Evolutionary conservation across 2,888 invertebrate genomes (phyloP).

Genomic region (Synanthedon tipuliformis): DNA sequence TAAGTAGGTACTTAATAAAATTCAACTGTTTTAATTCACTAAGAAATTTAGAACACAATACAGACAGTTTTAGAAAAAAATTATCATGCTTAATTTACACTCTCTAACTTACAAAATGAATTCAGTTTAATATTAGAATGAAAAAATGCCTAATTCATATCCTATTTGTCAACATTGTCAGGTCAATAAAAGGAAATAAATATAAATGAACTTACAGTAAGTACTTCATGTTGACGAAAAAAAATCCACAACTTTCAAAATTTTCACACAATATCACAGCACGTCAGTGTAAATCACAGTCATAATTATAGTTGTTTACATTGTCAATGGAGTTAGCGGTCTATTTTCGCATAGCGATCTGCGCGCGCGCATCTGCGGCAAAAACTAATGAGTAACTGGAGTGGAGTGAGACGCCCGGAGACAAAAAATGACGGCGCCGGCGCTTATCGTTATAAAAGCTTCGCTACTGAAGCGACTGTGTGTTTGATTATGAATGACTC

Average conservation of each 20-base stretch:
- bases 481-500: too few relatives aligned
- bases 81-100: too few relatives aligned
- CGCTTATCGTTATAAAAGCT: slow-evolving; percentile 5
- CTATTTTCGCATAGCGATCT: slow-evolving; percentile 1
- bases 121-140: too few relatives aligned
- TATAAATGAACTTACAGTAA: slow-evolving; percentile 18
- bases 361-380: slow-evolving; percentile 3
- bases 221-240: slow-evolving; percentile 17
- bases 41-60: too few relatives aligned
- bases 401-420: not conserved
- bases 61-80: too few relatives aligned
- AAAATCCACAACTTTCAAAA: not conserved
- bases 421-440: slow-evolving; percentile 1
- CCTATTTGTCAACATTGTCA: too few relatives aligned
- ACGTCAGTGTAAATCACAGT: slow-evolving; percentile 2
- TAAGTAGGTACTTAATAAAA: too few relatives aligned
- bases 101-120: too few relatives aligned
- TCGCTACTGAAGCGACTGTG: not conserved
- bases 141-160: too few relatives aligned
- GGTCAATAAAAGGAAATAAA: too few relatives aligned
- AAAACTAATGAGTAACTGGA: slow-evolving; percentile 6
- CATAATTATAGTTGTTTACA: not conserved
- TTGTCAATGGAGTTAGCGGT: not conserved
- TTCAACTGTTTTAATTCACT: too few relatives aligned
- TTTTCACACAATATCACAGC: slow-evolving; percentile 1